Evolutionary conservation across 2,797 vertebrate genomes (phyloP).

Genomic region (Tragelaphus eurycerus): DNA sequence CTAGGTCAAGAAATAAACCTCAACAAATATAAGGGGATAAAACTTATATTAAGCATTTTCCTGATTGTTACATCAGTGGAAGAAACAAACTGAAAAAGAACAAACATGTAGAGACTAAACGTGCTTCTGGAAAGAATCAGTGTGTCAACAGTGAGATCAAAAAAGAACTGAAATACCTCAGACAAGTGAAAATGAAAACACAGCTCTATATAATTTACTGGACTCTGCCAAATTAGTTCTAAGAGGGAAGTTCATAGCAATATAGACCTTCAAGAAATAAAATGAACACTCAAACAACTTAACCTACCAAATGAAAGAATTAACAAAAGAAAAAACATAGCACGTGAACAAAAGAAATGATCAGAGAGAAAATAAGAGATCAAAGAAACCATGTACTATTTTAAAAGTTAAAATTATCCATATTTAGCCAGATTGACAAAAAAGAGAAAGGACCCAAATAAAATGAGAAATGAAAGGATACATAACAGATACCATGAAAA

Average conservation of each 20-base stretch:
- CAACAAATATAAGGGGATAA: not conserved
- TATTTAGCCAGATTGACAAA: not conserved
- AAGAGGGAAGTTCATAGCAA: not conserved
- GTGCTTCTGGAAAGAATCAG: not conserved
- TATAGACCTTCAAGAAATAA: not conserved
- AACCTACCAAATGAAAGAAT: not conserved
- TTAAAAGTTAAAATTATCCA: not conserved
- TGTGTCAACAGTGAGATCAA: not conserved
- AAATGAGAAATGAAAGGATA: not conserved
- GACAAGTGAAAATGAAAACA: not conserved
- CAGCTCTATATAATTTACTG: not conserved
- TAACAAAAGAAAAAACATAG: not conserved
- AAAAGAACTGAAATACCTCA: not conserved
- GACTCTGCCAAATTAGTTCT: not conserved
- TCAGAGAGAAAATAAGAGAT: not conserved
- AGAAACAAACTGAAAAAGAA: not conserved
- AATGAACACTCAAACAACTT: not conserved
- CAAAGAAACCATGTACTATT: not conserved
- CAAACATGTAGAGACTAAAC: not conserved
- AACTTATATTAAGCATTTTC: not conserved
- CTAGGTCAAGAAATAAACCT: not conserved
- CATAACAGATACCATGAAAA: not conserved
- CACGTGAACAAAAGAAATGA: not conserved
- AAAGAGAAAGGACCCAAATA: not conserved
- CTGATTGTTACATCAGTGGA: not conserved